Conservation (phyloP, 2,113 vertebrate species). For the Canis aureus region DNA sequence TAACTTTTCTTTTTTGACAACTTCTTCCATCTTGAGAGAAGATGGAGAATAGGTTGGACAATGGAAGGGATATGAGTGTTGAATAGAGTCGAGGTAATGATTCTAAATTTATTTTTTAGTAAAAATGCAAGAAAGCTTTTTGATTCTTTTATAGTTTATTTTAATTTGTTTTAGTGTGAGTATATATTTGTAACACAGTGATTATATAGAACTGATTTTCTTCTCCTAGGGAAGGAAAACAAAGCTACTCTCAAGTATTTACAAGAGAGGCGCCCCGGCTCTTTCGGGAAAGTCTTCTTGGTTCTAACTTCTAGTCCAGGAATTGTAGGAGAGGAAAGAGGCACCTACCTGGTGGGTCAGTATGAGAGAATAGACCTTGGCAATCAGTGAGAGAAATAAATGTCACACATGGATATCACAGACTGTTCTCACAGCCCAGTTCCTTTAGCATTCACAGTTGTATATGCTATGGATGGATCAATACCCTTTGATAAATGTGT, state of each 20-base stretch:
- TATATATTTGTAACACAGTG: not conserved
- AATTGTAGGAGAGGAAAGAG: not conserved
- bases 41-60: not conserved
- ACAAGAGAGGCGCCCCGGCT: not conserved
- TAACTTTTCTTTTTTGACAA: not conserved
- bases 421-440: not conserved
- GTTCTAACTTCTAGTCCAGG: not conserved
- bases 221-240: constrained; percentile 28
- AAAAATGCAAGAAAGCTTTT: not conserved
- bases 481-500: not conserved
- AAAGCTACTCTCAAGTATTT: not conserved
- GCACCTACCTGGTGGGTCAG: not conserved
- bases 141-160: not conserved
- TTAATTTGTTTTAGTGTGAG: constrained; percentile 24
- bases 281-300: not conserved
- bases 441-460: constrained; percentile 8
- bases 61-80: not conserved
- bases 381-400: not conserved
- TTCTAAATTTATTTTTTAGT: constrained; percentile 18
- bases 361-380: not conserved
- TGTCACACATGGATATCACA: not conserved
- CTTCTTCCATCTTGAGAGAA: not conserved
- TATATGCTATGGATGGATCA: not conserved
- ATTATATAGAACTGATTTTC: not conserved
- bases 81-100: not conserved